Conservation (phyloP, 2,888 invertebrate species). For the Stenolophus ochropezus region DNA sequence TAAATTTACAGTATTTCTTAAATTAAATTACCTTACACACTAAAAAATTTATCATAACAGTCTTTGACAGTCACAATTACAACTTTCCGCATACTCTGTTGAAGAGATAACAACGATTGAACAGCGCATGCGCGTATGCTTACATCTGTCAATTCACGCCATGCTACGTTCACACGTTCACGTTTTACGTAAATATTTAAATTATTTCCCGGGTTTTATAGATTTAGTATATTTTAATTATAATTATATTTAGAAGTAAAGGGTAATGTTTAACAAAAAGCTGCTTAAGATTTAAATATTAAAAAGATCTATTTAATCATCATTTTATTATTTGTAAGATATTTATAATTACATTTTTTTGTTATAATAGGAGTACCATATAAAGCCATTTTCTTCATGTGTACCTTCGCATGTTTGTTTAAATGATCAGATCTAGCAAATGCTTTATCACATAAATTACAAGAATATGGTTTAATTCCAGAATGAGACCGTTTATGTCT, state of each 20-base stretch:
- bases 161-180: neutral
- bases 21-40: neutral
- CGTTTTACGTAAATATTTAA: neutral
- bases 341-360: constrained; percentile 62
- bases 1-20: neutral
- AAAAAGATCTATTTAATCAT: neutral
- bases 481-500: constrained; percentile 96
- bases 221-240: neutral
- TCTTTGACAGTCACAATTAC: neutral
- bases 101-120: neutral
- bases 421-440: constrained; percentile 96
- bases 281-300: neutral
- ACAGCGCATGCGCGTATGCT: neutral
- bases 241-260: neutral
- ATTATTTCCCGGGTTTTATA: too few relatives aligned
- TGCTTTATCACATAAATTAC: constrained; percentile 89
- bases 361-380: constrained; percentile 68
- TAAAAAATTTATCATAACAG: constrained; percentile 8
- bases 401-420: constrained; percentile 92
- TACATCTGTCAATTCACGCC: neutral
- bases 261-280: neutral
- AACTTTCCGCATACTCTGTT: neutral
- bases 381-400: constrained; percentile 78
- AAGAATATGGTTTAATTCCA: constrained; percentile 94
- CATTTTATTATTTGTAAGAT: constrained; percentile 48